These are phyloP conservation scores for Mamestra configurata DNA, from an alignment of 1,140 invertebrate species.

Conservation along the genomic window DNA sequence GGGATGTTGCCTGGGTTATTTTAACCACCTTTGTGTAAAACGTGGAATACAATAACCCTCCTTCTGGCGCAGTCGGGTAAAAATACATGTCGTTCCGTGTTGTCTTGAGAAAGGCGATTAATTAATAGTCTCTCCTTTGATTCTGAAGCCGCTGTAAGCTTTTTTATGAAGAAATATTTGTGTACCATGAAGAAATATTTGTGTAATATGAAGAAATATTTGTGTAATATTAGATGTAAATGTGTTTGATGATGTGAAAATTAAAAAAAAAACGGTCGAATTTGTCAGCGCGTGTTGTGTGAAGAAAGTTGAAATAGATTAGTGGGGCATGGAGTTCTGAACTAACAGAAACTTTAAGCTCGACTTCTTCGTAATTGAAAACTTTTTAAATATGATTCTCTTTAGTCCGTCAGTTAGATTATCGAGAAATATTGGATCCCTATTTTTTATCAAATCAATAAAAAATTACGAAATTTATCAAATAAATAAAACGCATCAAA, in stretches of 20 bases:
- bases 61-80: no score
- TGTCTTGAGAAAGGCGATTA: slow-evolving; percentile 49
- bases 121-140: slow-evolving; percentile 49
- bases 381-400: no score
- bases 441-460: no score
- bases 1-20: no score
- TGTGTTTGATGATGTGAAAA: slow-evolving; percentile 34
- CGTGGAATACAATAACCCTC: no score
- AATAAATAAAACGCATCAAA: no score
- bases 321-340: slow-evolving; percentile 6
- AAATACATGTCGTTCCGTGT: slow-evolving; percentile 59
- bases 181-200: no score
- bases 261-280: not conserved
- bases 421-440: no score
- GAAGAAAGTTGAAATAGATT: not conserved
- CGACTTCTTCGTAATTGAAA: no score
- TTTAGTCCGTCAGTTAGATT: no score
- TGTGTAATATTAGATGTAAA: slow-evolving; percentile 41
- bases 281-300: slow-evolving; percentile 9
- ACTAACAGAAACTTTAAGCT: not conserved
- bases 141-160: slow-evolving; percentile 8
- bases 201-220: slow-evolving; percentile 45
- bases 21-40: slow-evolving; percentile 34
- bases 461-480: no score
- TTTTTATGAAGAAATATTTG: no score